These are phyloP conservation scores for Pavo muticus DNA, from an alignment of 2,113 vertebrate species.

Conservation along the genomic window DNA sequence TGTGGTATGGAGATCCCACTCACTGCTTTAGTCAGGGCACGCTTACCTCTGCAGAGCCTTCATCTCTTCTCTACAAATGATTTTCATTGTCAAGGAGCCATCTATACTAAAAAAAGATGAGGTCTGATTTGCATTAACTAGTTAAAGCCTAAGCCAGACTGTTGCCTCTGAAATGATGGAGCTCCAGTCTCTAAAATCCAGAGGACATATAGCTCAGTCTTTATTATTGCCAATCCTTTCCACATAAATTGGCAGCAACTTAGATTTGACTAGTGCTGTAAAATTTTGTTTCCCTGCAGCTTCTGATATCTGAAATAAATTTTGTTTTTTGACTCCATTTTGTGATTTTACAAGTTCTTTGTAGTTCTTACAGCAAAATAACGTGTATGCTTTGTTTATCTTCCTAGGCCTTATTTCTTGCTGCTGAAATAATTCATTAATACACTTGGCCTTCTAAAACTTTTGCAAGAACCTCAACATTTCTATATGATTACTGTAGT, in stretches of 20 bases:
- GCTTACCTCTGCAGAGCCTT: background rate
- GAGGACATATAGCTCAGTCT: accelerated
- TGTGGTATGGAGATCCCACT: background rate
- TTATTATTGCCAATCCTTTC: background rate
- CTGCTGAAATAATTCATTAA: background rate
- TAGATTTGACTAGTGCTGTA: background rate
- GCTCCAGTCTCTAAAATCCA: background rate
- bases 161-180: background rate
- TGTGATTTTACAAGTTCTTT: background rate
- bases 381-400: background rate
- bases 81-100: background rate
- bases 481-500: background rate
- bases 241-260: background rate
- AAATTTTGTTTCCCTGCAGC: background rate
- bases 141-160: background rate
- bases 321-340: background rate
- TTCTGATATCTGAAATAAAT: background rate
- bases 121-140: background rate
- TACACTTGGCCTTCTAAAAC: background rate
- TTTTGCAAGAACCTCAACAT: background rate
- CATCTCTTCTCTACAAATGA: background rate
- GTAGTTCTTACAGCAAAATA: background rate
- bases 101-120: background rate
- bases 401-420: background rate
- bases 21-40: background rate